These are phyloP conservation scores for Pseudochirops cupreus DNA, from an alignment of 2,797 vertebrate species.

Conservation along the genomic window DNA sequence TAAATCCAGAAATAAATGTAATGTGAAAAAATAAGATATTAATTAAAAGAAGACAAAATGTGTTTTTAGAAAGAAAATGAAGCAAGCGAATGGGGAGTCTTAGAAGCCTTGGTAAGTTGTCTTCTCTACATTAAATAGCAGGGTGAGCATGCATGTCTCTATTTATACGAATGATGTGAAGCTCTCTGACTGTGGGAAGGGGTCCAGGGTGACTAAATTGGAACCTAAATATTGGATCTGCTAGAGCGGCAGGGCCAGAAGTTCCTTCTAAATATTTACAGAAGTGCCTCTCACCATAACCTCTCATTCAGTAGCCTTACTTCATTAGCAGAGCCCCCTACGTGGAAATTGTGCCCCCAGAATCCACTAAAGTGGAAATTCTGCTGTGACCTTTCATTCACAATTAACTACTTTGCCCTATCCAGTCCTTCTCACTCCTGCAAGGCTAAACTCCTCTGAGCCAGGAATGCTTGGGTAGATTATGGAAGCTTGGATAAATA, in stretches of 20 bases:
- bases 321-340: background rate
- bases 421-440: background rate
- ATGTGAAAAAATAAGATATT: background rate
- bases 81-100: background rate
- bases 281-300: background rate
- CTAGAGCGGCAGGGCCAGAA: background rate
- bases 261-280: conserved; percentile 6
- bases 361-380: background rate
- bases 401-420: background rate
- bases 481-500: background rate
- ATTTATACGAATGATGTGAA: conserved; percentile 4
- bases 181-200: conserved; percentile 8
- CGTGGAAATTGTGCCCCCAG: background rate
- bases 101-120: background rate
- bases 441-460: background rate
- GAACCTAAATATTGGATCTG: conserved; percentile 1
- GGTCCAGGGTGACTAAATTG: conserved; percentile 11
- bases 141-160: background rate
- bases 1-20: background rate
- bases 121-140: conserved; percentile 2
- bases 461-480: background rate
- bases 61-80: background rate
- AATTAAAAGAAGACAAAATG: background rate
- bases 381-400: background rate
- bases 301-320: background rate